Conservation (phyloP, 1,140 invertebrate genomes). For the Xylocopa sonorina region DNA sequence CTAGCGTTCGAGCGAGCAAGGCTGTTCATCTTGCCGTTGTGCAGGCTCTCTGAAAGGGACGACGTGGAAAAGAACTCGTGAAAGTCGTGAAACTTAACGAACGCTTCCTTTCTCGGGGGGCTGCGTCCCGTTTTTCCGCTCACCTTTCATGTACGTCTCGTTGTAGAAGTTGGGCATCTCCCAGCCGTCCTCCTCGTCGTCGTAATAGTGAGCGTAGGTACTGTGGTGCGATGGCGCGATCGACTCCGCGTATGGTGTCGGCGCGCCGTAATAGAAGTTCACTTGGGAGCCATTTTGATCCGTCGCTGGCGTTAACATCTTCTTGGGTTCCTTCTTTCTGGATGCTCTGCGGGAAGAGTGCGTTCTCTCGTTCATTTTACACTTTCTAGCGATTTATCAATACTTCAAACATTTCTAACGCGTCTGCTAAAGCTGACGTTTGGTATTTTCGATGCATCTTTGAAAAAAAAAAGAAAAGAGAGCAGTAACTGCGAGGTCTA, state of each 20-base stretch:
- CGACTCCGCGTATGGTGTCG: conserved; percentile 95
- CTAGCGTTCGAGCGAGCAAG: conserved; percentile 95
- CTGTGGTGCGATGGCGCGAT: conserved; percentile 97
- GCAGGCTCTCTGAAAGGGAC: conserved; percentile 86
- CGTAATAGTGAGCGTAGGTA: conserved; percentile 97
- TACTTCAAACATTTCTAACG: too few relatives aligned
- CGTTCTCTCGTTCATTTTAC: background rate
- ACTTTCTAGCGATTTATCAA: too few relatives aligned
- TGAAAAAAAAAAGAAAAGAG: too few relatives aligned
- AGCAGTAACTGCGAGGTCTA: background rate
- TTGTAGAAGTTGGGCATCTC: conserved; percentile 99
- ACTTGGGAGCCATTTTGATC: conserved; percentile 95
- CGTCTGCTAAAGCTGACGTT: too few relatives aligned
- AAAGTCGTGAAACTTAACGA: background rate
- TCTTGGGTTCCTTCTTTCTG: conserved; percentile 93
- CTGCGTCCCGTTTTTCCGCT: conserved; percentile 4
- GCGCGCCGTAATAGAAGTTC: conserved; percentile 97
- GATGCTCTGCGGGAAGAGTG: conserved; percentile 84
- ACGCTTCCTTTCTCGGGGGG: background rate
- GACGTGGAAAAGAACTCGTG: background rate
- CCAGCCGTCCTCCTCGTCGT: conserved; percentile 97
- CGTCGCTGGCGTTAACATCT: conserved; percentile 91
- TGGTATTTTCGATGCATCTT: too few relatives aligned
- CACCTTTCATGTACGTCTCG: conserved; percentile 96
- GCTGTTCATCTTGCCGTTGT: conserved; percentile 94